These are phyloP conservation scores for Clarias pachynema DNA, from an alignment of 2,797 vertebrate species.

Conservation along the genomic window DNA sequence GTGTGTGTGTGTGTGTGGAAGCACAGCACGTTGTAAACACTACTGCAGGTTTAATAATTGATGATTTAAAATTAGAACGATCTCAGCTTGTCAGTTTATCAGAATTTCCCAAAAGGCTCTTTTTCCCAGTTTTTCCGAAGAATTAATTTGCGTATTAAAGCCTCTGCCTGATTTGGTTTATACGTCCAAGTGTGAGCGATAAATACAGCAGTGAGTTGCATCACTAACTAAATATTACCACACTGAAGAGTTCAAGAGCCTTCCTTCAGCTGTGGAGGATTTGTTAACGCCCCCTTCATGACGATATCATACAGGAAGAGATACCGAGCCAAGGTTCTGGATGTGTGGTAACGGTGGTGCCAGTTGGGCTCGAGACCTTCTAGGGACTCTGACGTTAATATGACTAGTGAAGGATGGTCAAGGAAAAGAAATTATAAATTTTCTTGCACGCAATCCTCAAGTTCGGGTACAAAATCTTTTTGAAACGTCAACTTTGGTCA, in stretches of 20 bases:
- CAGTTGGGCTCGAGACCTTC: background rate
- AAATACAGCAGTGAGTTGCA: background rate
- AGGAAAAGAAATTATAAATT: background rate
- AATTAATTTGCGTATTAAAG: background rate
- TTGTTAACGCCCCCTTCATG: background rate
- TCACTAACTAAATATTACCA: background rate
- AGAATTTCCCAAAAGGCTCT: background rate
- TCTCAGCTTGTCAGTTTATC: background rate
- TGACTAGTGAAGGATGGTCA: background rate
- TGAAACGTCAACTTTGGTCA: background rate
- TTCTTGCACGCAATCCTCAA: background rate
- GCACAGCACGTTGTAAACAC: background rate
- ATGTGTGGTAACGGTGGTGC: background rate
- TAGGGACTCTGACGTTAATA: background rate
- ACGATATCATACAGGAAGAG: background rate
- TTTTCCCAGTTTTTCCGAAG: background rate
- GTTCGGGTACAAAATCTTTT: background rate
- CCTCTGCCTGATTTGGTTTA: too few species aligned
- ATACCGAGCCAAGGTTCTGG: background rate
- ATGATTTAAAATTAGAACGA: background rate
- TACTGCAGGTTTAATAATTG: background rate
- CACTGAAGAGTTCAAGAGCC: background rate
- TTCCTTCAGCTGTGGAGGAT: background rate
- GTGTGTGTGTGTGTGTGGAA: conserved; percentile 12
- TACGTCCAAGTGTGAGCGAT: background rate